phyloP scores from a whole-genome alignment of 2,113 vertebrate genomes.

The Phrynosoma blainvillii region DNA sequence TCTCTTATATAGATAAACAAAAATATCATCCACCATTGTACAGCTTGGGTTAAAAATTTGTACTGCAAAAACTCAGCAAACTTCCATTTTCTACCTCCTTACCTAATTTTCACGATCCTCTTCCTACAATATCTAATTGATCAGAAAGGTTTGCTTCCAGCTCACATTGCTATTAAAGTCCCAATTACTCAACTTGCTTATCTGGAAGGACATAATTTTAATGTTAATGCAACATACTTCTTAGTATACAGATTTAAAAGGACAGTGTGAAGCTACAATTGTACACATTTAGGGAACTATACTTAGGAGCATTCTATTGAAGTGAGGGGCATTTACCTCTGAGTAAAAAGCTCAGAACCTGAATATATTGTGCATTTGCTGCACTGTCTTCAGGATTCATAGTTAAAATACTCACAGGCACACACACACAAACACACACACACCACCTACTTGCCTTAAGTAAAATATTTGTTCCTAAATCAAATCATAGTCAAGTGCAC shows the following conservation, averaged over 20 bases:
- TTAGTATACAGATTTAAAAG: background rate
- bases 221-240: background rate
- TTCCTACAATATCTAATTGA: constrained; percentile 10
- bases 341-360: background rate
- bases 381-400: constrained; percentile 44
- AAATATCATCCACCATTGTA: background rate
- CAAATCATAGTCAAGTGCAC: constrained; percentile 53
- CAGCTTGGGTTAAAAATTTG: background rate
- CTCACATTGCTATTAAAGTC: background rate
- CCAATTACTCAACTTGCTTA: background rate
- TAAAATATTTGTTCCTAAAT: constrained; percentile 71
- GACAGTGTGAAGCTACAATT: constrained; percentile 6
- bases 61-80: background rate
- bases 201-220: background rate
- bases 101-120: background rate
- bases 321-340: background rate
- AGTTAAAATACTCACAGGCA: constrained; percentile 28
- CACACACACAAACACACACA: constrained; percentile 10
- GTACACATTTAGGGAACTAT: background rate
- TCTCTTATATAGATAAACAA: background rate
- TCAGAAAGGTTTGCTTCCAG: constrained; percentile 21
- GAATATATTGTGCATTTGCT: constrained; percentile 13
- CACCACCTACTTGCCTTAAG: constrained; percentile 4
- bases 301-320: background rate
- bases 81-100: background rate